A percentile compares a stretch with the other conserved stretches of the same genome.
Conservation (phyloP, 2,797 vertebrate species). For the Holocentrus rufus region DNA sequence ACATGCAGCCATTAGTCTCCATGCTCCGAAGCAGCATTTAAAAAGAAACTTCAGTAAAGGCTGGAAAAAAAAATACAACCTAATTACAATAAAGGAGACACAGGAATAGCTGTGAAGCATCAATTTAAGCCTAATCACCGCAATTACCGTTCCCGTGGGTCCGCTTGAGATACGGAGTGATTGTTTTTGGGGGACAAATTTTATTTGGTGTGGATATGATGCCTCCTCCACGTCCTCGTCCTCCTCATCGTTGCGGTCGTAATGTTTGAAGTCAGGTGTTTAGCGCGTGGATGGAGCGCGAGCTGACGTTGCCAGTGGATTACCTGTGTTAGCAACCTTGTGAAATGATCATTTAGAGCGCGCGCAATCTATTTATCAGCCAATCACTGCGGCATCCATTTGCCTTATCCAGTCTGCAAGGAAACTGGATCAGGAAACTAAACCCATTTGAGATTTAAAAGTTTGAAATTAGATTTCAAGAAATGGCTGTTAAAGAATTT, state of each 20-base stretch:
- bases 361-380: slow-evolving; percentile 18
- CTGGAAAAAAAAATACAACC: slow-evolving; percentile 62
- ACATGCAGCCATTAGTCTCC: slow-evolving; percentile 80
- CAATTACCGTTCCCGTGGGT: slow-evolving; percentile 74
- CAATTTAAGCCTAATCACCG: slow-evolving; percentile 77
- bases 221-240: slow-evolving; percentile 62
- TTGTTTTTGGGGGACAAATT: slow-evolving; percentile 65
- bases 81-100: slow-evolving; percentile 78
- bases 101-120: slow-evolving; percentile 77
- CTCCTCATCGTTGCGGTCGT: slow-evolving; percentile 12
- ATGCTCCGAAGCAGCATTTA: slow-evolving; percentile 74
- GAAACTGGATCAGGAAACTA: no score
- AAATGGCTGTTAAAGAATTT: no score
- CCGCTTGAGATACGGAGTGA: slow-evolving; percentile 47
- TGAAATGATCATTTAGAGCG: slow-evolving; percentile 44
- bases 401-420: no score
- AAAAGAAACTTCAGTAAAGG: slow-evolving; percentile 69
- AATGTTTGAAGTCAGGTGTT: not conserved
- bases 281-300: not conserved
- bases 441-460: no score
- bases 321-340: slow-evolving; percentile 25
- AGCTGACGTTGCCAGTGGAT: slow-evolving; percentile 14
- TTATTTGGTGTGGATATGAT: slow-evolving; percentile 60
- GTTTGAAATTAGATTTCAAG: no score
- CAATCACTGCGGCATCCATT: no score